A percentile compares a stretch with the other conserved stretches of the same genome.
Evolutionary conservation across 2,888 invertebrate species (phyloP).

Genomic region (Stictocephala bisonia): DNA sequence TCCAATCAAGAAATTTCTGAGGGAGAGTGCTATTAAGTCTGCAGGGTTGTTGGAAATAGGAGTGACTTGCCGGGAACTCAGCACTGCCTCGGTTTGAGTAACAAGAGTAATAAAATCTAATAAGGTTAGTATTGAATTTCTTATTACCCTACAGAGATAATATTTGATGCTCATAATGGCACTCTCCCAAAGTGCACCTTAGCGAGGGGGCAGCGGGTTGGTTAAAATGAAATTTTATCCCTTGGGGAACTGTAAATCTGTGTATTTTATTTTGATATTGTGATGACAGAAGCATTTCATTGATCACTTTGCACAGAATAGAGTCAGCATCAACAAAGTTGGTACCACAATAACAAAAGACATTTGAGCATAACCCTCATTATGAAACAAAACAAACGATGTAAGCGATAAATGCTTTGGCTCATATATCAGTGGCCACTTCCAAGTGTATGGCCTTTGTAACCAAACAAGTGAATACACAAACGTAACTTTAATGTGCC

Average conservation of each 20-base stretch:
- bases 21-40: constrained; percentile 16
- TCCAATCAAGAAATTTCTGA: constrained; percentile 41
- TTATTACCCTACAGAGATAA: constrained; percentile 31
- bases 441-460: constrained; percentile 57
- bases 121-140: constrained; percentile 14
- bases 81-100: constrained; percentile 27
- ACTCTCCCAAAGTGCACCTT: constrained; percentile 43
- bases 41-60: constrained; percentile 36
- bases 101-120: constrained; percentile 37
- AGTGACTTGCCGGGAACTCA: constrained; percentile 38
- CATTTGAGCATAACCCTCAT: constrained; percentile 48
- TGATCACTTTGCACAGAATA: constrained; percentile 22
- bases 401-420: too few relatives aligned
- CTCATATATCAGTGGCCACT: constrained; percentile 49
- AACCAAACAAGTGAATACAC: too few relatives aligned
- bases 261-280: constrained; percentile 55
- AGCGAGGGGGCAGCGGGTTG: constrained; percentile 30
- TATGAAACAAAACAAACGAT: constrained; percentile 52
- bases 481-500: constrained; percentile 51
- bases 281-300: constrained; percentile 22
- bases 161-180: constrained; percentile 33
- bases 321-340: constrained; percentile 54
- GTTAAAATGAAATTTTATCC: constrained; percentile 51
- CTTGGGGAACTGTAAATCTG: constrained; percentile 51
- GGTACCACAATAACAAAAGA: constrained; percentile 55